Evolutionary conservation across 2,113 vertebrate species (phyloP).

Genomic region (Hemicordylus capensis): DNA sequence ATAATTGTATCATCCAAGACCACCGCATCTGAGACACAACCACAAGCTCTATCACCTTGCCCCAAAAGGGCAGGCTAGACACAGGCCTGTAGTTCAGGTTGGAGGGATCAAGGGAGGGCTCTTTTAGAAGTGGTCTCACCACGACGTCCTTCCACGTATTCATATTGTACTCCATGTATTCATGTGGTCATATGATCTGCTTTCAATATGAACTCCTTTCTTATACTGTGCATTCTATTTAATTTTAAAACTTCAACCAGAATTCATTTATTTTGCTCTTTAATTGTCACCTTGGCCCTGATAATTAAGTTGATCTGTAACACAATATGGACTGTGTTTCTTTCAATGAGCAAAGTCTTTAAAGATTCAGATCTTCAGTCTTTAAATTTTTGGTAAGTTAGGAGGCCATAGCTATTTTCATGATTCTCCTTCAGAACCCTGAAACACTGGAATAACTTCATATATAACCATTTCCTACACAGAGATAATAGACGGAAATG

Average conservation of each 20-base stretch:
- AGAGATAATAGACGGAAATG: not conserved
- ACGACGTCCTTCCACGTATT: too few relatives aligned
- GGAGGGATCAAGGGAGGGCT: too few relatives aligned
- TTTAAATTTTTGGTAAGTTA: not conserved
- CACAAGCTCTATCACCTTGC: too few relatives aligned
- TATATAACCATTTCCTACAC: not conserved
- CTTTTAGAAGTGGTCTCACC: too few relatives aligned
- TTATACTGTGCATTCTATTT: not conserved
- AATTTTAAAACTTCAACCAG: conserved; percentile 5
- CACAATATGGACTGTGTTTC: not conserved
- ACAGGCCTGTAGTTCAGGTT: too few relatives aligned
- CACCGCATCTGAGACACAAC: too few relatives aligned
- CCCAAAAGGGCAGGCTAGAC: too few relatives aligned
- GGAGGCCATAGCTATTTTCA: not conserved
- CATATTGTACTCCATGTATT: not conserved
- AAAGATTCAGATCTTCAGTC: not conserved
- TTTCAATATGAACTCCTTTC: not conserved
- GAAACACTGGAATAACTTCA: not conserved
- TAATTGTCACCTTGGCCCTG: not conserved
- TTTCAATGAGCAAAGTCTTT: not conserved
- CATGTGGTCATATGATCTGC: not conserved
- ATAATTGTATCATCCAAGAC: too few relatives aligned
- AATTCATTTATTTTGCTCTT: conserved; percentile 25
- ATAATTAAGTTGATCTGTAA: conserved; percentile 2
- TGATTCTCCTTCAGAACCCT: not conserved